Evolutionary conservation across 2,888 invertebrate genomes (phyloP).

Genomic region (Papilio gigon): DNA sequence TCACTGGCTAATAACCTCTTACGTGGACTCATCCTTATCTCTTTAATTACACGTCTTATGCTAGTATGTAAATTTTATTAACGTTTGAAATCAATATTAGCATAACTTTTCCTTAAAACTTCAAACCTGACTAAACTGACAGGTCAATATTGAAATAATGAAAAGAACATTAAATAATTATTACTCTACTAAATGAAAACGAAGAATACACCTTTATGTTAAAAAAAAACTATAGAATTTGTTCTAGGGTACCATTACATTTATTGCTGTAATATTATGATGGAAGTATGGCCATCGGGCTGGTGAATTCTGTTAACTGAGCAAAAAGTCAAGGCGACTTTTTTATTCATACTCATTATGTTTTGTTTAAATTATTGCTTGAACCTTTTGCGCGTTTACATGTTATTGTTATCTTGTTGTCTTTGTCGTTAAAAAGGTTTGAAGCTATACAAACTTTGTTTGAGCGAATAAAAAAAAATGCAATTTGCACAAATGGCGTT

Average conservation of each 20-base stretch:
- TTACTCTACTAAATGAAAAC: constrained; percentile 6
- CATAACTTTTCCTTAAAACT: background rate
- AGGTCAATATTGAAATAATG: background rate
- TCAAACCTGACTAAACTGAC: background rate
- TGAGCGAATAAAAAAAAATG: constrained; percentile 51
- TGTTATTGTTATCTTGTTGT: constrained; percentile 43
- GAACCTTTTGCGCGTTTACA: constrained; percentile 57
- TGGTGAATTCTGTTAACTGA: constrained; percentile 42
- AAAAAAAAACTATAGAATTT: constrained; percentile 18
- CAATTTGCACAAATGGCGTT: constrained; percentile 74
- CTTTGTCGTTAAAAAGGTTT: constrained; percentile 45
- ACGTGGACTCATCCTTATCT: constrained; percentile 41
- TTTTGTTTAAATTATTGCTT: constrained; percentile 48
- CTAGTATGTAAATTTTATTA: background rate
- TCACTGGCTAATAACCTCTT: constrained; percentile 18
- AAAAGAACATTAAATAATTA: background rate
- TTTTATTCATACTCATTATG: constrained; percentile 39
- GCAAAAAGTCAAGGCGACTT: constrained; percentile 42
- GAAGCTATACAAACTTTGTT: constrained; percentile 53
- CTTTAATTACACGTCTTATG: background rate
- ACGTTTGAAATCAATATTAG: background rate
- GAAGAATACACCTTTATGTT: constrained; percentile 27
- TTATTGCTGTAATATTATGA: constrained; percentile 32
- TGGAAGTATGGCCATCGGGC: constrained; percentile 24
- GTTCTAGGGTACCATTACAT: constrained; percentile 12